Conservation (phyloP, 2,888 invertebrate genomes). For the Drosophila gaucha region DNA sequence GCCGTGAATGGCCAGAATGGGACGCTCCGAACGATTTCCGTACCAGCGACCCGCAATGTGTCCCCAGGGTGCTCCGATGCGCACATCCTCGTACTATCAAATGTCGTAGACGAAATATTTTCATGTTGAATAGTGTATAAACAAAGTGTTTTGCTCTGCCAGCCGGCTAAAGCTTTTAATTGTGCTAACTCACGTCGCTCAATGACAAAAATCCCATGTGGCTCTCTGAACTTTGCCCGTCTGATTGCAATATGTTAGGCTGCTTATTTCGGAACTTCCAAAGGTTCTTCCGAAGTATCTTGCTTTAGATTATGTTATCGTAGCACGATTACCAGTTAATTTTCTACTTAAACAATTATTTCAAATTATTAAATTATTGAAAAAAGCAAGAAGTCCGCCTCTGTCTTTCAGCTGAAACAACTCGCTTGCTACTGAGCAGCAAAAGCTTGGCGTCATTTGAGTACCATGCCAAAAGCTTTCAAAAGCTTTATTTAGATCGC, state of each 20-base stretch:
- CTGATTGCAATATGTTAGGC: background rate
- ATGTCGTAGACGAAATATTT: background rate
- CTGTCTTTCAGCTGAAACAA: background rate
- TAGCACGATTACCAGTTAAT: background rate
- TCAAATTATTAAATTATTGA: background rate
- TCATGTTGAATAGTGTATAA: conserved; percentile 40
- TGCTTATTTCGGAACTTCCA: background rate
- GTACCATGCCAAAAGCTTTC: background rate
- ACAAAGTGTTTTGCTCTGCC: conserved; percentile 20
- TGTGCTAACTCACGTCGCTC: conserved; percentile 44
- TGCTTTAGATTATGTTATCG: background rate
- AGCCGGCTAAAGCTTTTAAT: conserved; percentile 5
- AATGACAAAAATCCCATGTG: conserved; percentile 51
- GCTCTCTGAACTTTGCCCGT: conserved; percentile 36
- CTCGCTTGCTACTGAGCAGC: background rate
- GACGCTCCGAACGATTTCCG: conserved; percentile 87
- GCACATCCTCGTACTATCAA: conserved; percentile 86
- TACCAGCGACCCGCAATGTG: conserved; percentile 89
- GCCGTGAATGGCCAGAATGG: conserved; percentile 90
- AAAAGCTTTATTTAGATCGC: background rate
- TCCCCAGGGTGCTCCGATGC: conserved; percentile 89
- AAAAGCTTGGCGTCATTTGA: too few species aligned
- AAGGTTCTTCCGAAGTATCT: conserved; percentile 27
- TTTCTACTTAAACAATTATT: background rate
- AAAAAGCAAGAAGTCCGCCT: background rate